These are phyloP conservation scores for Mesoligia furuncula DNA, from an alignment of 2,888 invertebrate species.

Conservation along the genomic window DNA sequence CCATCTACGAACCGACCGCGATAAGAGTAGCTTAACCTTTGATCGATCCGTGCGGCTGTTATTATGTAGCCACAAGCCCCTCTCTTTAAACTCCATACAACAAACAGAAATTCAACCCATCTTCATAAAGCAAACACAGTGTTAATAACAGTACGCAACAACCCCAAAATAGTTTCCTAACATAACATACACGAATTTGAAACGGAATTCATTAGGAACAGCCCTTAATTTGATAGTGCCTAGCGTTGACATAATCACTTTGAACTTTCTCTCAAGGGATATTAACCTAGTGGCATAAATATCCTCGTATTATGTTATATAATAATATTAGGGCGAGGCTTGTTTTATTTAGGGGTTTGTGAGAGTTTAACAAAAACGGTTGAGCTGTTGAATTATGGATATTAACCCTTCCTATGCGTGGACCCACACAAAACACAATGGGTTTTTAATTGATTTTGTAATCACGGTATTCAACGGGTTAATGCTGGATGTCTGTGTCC, in stretches of 20 bases:
- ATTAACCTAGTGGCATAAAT: conserved; percentile 46
- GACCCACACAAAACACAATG: neutral
- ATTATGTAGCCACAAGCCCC: neutral
- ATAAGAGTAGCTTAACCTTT: no score
- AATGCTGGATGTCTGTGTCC: neutral
- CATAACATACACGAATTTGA: conserved; percentile 21
- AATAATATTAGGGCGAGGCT: conserved; percentile 26
- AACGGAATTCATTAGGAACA: conserved; percentile 44
- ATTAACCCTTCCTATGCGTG: neutral
- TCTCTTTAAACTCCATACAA: neutral
- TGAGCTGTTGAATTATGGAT: conserved; percentile 5
- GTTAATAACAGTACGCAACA: neutral
- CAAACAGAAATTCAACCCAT: neutral
- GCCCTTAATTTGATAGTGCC: conserved; percentile 40
- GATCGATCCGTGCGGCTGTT: neutral
- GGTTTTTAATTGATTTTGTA: neutral
- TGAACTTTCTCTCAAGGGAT: conserved; percentile 44
- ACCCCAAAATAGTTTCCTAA: conserved; percentile 13
- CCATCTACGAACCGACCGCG: no score
- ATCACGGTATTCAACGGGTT: neutral
- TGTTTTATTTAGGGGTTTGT: conserved; percentile 15
- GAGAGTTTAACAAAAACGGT: neutral
- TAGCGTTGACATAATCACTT: conserved; percentile 48
- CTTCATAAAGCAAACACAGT: neutral
- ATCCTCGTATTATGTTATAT: conserved; percentile 7